These are phyloP conservation scores for Acholoe squamosa DNA, from an alignment of 2,888 invertebrate genomes.

Conservation along the genomic window DNA sequence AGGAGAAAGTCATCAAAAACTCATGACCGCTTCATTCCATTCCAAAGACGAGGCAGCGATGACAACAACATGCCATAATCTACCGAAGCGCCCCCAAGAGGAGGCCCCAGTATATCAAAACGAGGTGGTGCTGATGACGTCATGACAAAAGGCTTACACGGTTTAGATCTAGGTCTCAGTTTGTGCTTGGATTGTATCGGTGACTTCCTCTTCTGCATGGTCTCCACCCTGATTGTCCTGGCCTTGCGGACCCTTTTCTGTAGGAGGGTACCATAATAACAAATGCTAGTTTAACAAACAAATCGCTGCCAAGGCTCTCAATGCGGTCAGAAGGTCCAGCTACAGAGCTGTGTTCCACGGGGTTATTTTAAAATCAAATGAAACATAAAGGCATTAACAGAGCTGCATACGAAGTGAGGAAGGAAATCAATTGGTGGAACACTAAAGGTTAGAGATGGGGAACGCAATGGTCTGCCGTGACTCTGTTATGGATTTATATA, in stretches of 20 bases:
- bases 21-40: slow-evolving; percentile 53
- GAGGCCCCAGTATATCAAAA: slow-evolving; percentile 23
- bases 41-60: slow-evolving; percentile 48
- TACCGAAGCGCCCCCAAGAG: slow-evolving; percentile 52
- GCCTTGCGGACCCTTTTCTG: slow-evolving; percentile 55
- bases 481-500: not conserved
- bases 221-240: slow-evolving; percentile 60
- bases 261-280: slow-evolving; percentile 43
- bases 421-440: not conserved
- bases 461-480: not conserved
- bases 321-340: not conserved
- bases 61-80: slow-evolving; percentile 58
- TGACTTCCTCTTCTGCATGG: slow-evolving; percentile 43
- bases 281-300: slow-evolving; percentile 48
- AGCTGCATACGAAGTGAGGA: slow-evolving; percentile 23
- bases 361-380: slow-evolving; percentile 2
- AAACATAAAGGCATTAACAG: slow-evolving; percentile 23
- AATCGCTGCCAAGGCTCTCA: not conserved
- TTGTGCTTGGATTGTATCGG: slow-evolving; percentile 36
- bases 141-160: slow-evolving; percentile 60
- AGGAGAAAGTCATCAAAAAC: slow-evolving; percentile 22
- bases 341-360: not conserved
- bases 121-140: slow-evolving; percentile 60
- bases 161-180: slow-evolving; percentile 52
- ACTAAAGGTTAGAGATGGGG: not conserved